phyloP scores from a whole-genome alignment of 2,113 vertebrate genomes.

The Pycnonotus jocosus region DNA sequence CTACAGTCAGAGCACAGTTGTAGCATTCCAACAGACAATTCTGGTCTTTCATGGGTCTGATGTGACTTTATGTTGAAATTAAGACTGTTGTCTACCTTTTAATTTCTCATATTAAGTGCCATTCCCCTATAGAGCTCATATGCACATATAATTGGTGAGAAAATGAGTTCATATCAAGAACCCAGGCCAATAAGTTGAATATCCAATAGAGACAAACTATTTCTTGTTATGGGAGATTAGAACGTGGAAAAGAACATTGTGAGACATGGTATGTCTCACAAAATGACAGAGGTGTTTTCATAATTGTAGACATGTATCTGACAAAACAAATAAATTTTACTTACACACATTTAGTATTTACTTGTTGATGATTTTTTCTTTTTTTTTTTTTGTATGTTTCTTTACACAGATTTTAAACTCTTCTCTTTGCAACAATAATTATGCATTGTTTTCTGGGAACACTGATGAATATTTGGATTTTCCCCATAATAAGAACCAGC shows the following conservation, averaged over 20 bases:
- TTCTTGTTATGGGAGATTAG: neutral
- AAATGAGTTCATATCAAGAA: neutral
- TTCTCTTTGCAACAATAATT: neutral
- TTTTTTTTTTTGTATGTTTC: neutral
- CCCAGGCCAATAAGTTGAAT: neutral
- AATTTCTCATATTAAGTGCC: neutral
- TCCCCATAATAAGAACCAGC: neutral
- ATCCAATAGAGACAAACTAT: neutral
- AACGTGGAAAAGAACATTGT: neutral
- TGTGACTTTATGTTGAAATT: neutral
- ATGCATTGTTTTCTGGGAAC: neutral
- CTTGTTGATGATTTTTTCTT: accelerated
- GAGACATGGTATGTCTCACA: neutral
- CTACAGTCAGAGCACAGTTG: neutral
- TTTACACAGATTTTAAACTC: neutral
- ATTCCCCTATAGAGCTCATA: neutral
- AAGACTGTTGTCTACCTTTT: neutral
- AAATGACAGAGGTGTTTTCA: neutral
- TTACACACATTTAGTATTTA: neutral
- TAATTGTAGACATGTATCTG: neutral
- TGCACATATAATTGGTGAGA: neutral
- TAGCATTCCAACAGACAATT: neutral
- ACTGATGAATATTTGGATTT: neutral
- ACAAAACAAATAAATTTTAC: neutral
- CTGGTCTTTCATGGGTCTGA: neutral